A percentile compares a stretch with the other conserved stretches of the same genome.
Evolutionary conservation across 1,140 invertebrate genomes (phyloP).

Genomic region (Monochamus saltuarius): DNA sequence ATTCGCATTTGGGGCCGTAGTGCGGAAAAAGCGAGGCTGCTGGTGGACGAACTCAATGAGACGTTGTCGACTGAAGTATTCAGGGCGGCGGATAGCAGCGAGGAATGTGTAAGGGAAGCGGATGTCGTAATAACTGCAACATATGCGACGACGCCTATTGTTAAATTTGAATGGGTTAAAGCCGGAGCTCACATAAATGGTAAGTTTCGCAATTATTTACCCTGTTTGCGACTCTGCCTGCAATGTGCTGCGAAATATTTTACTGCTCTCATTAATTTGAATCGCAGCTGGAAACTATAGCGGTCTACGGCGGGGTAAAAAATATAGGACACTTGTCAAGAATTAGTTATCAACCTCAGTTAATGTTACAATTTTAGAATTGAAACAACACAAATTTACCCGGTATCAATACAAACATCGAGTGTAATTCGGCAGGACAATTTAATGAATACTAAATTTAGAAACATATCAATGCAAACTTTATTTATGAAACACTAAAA

Average conservation of each 20-base stretch:
- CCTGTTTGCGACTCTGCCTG: background rate
- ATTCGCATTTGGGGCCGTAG: slow-evolving; percentile 60
- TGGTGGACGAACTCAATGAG: slow-evolving; percentile 48
- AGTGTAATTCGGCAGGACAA: too few species aligned
- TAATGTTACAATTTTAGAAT: too few species aligned
- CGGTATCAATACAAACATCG: too few species aligned
- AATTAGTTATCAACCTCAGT: background rate
- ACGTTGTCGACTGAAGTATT: slow-evolving; percentile 32
- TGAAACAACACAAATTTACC: too few species aligned
- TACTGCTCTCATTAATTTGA: background rate
- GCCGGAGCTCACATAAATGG: slow-evolving; percentile 53
- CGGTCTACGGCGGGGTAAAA: background rate
- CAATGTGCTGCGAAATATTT: background rate
- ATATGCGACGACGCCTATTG: slow-evolving; percentile 50
- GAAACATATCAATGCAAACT: too few species aligned
- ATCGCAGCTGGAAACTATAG: background rate
- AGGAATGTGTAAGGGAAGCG: slow-evolving; percentile 56
- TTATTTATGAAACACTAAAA: too few species aligned
- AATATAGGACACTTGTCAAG: background rate
- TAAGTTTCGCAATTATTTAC: slow-evolving; percentile 16
- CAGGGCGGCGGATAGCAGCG: slow-evolving; percentile 40
- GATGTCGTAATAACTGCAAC: slow-evolving; percentile 61
- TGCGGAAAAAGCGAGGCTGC: slow-evolving; percentile 49
- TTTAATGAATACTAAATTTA: too few species aligned
- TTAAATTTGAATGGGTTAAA: slow-evolving; percentile 57